Conservation (phyloP, 2,888 invertebrate genomes). For the Euclidia mi region DNA sequence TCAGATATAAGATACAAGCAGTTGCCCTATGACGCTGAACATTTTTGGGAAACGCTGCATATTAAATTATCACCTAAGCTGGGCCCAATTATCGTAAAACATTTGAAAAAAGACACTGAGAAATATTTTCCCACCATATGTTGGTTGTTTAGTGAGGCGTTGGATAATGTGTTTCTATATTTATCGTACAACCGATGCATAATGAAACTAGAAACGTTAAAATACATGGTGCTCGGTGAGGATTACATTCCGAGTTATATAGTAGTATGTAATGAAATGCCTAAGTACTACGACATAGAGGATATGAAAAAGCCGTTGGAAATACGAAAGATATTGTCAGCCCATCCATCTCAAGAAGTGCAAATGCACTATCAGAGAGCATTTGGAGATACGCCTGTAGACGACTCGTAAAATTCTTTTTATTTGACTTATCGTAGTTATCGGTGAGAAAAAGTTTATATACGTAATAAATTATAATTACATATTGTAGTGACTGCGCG, state of each 20-base stretch:
- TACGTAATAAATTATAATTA: too few species aligned
- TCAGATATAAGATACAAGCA: not conserved
- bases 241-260: constrained; percentile 38
- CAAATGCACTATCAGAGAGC: constrained; percentile 49
- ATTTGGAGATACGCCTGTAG: constrained; percentile 13
- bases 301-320: constrained; percentile 22
- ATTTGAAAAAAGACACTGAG: constrained; percentile 49
- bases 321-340: constrained; percentile 42
- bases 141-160: constrained; percentile 37
- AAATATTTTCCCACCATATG: constrained; percentile 42
- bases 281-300: constrained; percentile 14
- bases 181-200: constrained; percentile 9
- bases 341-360: constrained; percentile 52
- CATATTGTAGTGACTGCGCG: too few species aligned
- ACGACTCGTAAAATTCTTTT: too few species aligned
- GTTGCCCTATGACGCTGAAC: constrained; percentile 13
- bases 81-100: constrained; percentile 35
- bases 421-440: too few species aligned
- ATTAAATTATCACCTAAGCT: constrained; percentile 40
- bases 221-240: constrained; percentile 36
- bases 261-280: constrained; percentile 27
- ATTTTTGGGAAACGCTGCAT: constrained; percentile 45
- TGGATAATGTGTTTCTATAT: constrained; percentile 17
- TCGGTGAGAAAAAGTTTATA: too few species aligned
- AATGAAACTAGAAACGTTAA: constrained; percentile 31